Evolutionary conservation across 2,888 invertebrate species (phyloP).

Genomic region (Minunthozetes semirufus): DNA sequence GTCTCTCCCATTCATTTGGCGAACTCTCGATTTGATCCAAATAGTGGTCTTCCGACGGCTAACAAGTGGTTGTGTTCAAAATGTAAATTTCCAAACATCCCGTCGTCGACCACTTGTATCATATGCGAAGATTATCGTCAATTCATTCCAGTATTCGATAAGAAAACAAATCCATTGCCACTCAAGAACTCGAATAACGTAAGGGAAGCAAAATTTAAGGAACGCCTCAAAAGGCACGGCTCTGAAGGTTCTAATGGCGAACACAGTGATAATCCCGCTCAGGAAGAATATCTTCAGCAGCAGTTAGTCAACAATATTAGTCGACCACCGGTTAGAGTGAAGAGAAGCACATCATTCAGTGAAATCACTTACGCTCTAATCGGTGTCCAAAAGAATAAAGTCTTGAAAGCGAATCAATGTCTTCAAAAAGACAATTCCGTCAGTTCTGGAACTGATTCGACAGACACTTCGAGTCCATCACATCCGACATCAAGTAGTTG

Average conservation of each 20-base stretch:
- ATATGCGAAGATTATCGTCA: slow-evolving; percentile 41
- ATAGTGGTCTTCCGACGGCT: not conserved
- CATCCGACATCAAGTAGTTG: slow-evolving; percentile 1
- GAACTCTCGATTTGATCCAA: not conserved
- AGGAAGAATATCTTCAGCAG: not conserved
- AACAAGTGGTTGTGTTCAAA: slow-evolving; percentile 48
- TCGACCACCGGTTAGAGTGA: not conserved
- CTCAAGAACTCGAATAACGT: not conserved
- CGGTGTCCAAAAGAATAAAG: slow-evolving; percentile 10
- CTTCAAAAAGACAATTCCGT: slow-evolving; percentile 20
- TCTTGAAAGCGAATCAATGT: not conserved
- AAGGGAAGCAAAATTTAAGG: slow-evolving; percentile 33
- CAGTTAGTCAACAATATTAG: not conserved
- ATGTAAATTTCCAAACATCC: slow-evolving; percentile 47
- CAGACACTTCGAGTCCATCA: not conserved
- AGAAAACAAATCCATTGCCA: not conserved
- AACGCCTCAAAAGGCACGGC: slow-evolving; percentile 21
- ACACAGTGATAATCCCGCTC: not conserved
- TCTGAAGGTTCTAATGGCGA: slow-evolving; percentile 19
- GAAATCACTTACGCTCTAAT: slow-evolving; percentile 11
- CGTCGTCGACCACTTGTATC: slow-evolving; percentile 43
- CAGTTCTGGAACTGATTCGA: not conserved
- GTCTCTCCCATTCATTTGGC: slow-evolving; percentile 1
- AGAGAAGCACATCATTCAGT: slow-evolving; percentile 19
- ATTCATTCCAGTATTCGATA: slow-evolving; percentile 16